Base-by-base conservation (phyloP, 2,113 vertebrate species). In the Campylomormyrus tamandua region DNA sequence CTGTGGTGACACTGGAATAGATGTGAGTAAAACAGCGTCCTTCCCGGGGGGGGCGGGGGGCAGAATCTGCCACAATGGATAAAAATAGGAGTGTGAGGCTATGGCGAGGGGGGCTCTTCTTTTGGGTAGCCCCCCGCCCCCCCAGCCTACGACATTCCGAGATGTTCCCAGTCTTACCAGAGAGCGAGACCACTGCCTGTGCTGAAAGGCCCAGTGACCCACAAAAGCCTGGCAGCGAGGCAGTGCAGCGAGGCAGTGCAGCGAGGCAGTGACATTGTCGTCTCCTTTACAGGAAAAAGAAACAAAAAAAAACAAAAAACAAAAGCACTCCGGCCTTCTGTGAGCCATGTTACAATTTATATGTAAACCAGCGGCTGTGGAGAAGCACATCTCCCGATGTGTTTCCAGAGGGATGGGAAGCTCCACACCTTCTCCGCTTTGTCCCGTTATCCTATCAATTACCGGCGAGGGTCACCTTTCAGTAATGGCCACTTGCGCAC, bases 11-110 rank as follows among this genome's bases (percentile, higher is more conserved):
- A 39, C 58, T 88, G 87, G 27, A 42, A 87, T 74, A 90, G 91
- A 46, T 21, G 45, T 91, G 91, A 91, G 86, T 90, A 88, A 83
- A 90, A 74, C 90, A 49, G 89, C 50, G 89, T 50, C 88, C 50
- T 90, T 83, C 88, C 87, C 88, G 56, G 58, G 31, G 80, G 83
- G 86, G 62, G 56, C 35, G 87, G 90, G 89, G 48, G 46, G 1
- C 24, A 90, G 50, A 86, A 83, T 85, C 88, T 90, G 89, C 77
- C 88, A 83, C 49, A 9, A 45, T 56, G 87, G 87, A 90, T 91
- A 89, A 92, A 90, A 80, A 58, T 49, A 89, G 49, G 52, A 46
- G 24, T 70, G 48, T 48, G 87, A 31, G 62, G 56, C 62, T 49
- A 90, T 86, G 89, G 50, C 42, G 49, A 53, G 70, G 84, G 89